A percentile compares a stretch with the other conserved stretches of the same genome.
These are phyloP conservation scores for Macrosteles quadrilineatus DNA, from an alignment of 1,140 invertebrate genomes.

Conservation along the genomic window DNA sequence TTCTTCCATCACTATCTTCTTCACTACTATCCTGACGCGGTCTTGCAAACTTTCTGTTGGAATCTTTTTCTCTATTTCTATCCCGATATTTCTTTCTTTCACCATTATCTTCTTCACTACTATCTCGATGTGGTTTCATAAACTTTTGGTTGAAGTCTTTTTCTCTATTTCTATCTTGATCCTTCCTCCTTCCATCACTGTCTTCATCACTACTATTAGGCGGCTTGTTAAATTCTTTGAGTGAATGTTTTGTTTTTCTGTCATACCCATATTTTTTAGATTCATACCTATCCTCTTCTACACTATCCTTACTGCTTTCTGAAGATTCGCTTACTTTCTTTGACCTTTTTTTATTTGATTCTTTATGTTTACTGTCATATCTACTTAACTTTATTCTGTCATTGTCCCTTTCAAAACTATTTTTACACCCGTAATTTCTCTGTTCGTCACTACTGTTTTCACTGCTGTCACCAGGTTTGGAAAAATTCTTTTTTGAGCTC, in stretches of 20 bases:
- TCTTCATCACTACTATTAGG: neutral
- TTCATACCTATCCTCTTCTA: neutral
- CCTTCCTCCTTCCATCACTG: neutral
- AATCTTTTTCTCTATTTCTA: neutral
- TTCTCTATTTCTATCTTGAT: neutral
- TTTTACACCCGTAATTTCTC: neutral
- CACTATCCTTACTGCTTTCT: neutral
- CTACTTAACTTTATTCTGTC: too few relatives aligned
- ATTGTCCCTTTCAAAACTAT: too few relatives aligned
- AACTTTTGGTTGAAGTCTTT: conserved; percentile 17
- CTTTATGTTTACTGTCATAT: neutral
- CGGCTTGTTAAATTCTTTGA: too few relatives aligned
- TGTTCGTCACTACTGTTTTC: neutral
- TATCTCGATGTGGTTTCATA: neutral
- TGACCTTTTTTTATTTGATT: neutral
- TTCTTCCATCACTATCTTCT: too few relatives aligned
- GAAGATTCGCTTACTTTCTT: too few relatives aligned
- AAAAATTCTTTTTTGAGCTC: neutral
- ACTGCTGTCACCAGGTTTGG: neutral
- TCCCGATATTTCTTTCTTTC: neutral
- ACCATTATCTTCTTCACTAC: conserved; percentile 14
- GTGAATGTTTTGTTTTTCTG: too few relatives aligned
- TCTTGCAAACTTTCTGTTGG: too few relatives aligned
- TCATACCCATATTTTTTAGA: neutral
- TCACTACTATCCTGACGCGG: too few relatives aligned